Evolutionary conservation across 1,140 invertebrate genomes (phyloP).

Genomic region (Lerema accius): DNA sequence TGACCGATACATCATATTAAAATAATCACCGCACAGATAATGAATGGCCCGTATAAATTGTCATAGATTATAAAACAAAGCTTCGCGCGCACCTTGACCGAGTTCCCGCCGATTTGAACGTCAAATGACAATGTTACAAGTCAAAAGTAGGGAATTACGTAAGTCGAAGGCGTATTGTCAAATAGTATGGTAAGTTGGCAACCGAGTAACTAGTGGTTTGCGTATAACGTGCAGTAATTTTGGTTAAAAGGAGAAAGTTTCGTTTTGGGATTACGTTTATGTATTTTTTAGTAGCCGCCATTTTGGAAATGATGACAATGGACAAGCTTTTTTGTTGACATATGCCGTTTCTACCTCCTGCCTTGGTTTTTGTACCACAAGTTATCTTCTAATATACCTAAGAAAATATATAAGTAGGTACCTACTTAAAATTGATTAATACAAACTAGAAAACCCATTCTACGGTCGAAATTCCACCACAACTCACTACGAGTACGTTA

Average conservation of each 20-base stretch:
- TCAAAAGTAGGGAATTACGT: constrained; percentile 34
- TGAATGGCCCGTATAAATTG: constrained; percentile 29
- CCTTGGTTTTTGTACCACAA: no score
- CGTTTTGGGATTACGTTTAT: neutral
- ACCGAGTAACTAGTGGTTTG: constrained; percentile 27
- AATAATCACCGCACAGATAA: constrained; percentile 29
- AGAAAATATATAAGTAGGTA: no score
- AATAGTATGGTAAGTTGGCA: constrained; percentile 6
- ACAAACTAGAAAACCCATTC: no score
- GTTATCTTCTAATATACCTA: no score
- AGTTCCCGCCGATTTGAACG: constrained; percentile 40
- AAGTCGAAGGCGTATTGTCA: constrained; percentile 33
- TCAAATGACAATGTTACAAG: constrained; percentile 40
- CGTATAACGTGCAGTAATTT: constrained; percentile 23
- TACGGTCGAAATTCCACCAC: no score
- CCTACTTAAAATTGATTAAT: no score
- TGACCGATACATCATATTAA: constrained; percentile 27
- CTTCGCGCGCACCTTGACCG: constrained; percentile 39
- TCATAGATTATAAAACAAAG: constrained; percentile 35
- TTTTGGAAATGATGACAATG: no score
- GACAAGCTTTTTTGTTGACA: no score
- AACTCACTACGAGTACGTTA: no score
- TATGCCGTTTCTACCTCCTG: no score
- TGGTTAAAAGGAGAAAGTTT: constrained; percentile 7
- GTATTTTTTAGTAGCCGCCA: neutral